phyloP scores from a whole-genome alignment of 2,888 invertebrate species.

The Pollenia labialis region DNA sequence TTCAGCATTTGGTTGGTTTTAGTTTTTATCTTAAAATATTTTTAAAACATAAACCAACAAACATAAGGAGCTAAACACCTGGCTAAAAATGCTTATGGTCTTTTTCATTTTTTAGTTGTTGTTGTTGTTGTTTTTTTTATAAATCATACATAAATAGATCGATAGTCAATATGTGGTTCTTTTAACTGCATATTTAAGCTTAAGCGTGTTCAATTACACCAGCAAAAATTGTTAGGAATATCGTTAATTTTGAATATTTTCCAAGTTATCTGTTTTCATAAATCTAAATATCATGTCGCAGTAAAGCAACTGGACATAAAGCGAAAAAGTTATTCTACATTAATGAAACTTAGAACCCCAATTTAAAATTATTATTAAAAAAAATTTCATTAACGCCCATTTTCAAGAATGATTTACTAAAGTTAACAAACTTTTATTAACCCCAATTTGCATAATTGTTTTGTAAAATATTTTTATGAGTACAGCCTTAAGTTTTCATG shows the following conservation, averaged over 20 bases:
- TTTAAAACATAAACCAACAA: neutral
- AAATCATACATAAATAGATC: constrained; percentile 31
- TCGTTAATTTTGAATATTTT: neutral
- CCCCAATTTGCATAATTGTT: too few relatives aligned
- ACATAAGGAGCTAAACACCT: constrained; percentile 60
- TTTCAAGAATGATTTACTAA: too few relatives aligned
- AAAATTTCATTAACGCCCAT: too few relatives aligned
- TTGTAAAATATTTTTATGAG: too few relatives aligned
- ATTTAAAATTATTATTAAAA: too few relatives aligned
- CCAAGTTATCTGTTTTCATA: neutral
- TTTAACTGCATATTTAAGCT: constrained; percentile 10
- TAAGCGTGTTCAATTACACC: constrained; percentile 6
- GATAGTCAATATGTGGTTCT: constrained; percentile 47
- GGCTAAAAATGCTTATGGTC: constrained; percentile 31
- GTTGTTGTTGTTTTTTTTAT: neutral
- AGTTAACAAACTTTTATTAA: too few relatives aligned
- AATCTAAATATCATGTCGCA: too few relatives aligned
- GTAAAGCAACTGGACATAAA: too few relatives aligned
- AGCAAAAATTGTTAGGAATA: constrained; percentile 29
- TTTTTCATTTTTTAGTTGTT: neutral
- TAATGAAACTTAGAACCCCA: too few relatives aligned
- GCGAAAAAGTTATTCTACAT: too few relatives aligned
- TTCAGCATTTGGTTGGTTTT: neutral
- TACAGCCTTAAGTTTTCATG: too few relatives aligned
- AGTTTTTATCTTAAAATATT: constrained; percentile 9